Evolutionary conservation across 1,140 invertebrate species (phyloP), one percentile per base, ranked within the genome.

Genomic region (Solenopsis invicta): DNA sequence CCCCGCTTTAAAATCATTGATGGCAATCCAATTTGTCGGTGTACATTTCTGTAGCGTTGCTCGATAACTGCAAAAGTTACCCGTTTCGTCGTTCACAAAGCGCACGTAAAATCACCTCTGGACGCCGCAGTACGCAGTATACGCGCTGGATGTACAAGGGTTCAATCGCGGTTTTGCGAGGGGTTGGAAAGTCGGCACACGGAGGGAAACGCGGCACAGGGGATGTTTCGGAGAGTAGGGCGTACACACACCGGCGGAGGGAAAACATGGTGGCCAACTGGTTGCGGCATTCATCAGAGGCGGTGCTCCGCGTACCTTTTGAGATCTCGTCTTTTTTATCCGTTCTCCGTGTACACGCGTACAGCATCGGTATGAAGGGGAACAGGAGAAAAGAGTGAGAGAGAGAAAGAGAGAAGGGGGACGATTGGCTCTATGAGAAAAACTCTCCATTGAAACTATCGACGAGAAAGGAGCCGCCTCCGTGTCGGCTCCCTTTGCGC

Each of bases 381-480:
- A 37, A 75, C 34, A 66, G 45, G 29, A 54, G 45, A 66, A 67
- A 56, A 59, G 61, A 80, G 78, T 54, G 50, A 75, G 67, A 37
- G 54, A 50, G 37, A 67, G 48, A 74, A 24, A 64, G n/a, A 45
- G 13, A 62, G 76, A 84, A 72, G 52, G 34, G 52, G 50, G 52
- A 41, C 75, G 50, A 89, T 50, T 86, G 50, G 88, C 89, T 92
- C 69, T 93, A 92, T 92, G 92, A 93, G 94, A 95, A 95, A 95
- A 93, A 88, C 34, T 94, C 93, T 91, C 94, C 87, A 94, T 95
- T 95, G 94, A 94, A 94, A 94, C 92, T 93, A 94, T 93, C 93
- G 92, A 92, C 92, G 90, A 92, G 91, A 92, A 93, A 92, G 92
- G 92, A 94, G 87, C 92, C 92, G 91, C 85, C 92, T 93, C 91